These are phyloP conservation scores for Oxyruncus cristatus DNA, from an alignment of 2,113 vertebrate genomes.

Conservation along the genomic window DNA sequence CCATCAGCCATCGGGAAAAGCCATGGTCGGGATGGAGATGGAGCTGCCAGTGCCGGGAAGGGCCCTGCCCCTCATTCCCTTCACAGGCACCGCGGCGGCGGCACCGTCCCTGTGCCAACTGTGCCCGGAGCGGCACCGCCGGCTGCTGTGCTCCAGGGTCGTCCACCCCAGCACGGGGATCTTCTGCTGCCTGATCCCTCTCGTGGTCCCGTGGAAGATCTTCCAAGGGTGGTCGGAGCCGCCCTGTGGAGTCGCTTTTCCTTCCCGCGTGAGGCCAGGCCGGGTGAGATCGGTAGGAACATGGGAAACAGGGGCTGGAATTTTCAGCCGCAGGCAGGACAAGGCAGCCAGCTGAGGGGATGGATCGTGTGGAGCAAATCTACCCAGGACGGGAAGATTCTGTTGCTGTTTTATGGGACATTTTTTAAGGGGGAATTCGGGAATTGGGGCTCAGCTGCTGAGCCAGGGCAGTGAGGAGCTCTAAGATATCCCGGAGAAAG, in stretches of 20 bases:
- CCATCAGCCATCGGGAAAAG: not conserved
- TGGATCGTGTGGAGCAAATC: accelerated
- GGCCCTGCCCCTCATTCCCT: not conserved
- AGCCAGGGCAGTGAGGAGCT: not conserved
- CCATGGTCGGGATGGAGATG: not conserved
- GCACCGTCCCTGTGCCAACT: accelerated
- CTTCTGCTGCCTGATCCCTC: not conserved
- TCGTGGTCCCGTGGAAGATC: accelerated
- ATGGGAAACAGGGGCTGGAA: not conserved
- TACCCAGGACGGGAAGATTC: not conserved
- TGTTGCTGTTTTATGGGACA: not conserved
- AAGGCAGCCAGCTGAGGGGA: not conserved
- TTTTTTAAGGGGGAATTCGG: not conserved
- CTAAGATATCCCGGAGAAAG: not conserved
- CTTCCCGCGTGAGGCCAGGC: not conserved
- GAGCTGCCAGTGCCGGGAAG: accelerated
- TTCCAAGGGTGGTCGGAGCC: not conserved
- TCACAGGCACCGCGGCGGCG: accelerated
- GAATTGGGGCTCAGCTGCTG: not conserved
- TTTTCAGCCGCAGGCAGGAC: not conserved
- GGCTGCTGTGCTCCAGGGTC: too few species aligned
- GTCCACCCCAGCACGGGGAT: not conserved
- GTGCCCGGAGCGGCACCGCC: accelerated
- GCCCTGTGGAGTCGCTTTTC: not conserved
- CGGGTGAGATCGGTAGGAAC: not conserved